Evolutionary conservation across 1,140 invertebrate genomes (phyloP).

Genomic region (Epicauta chinensis): DNA sequence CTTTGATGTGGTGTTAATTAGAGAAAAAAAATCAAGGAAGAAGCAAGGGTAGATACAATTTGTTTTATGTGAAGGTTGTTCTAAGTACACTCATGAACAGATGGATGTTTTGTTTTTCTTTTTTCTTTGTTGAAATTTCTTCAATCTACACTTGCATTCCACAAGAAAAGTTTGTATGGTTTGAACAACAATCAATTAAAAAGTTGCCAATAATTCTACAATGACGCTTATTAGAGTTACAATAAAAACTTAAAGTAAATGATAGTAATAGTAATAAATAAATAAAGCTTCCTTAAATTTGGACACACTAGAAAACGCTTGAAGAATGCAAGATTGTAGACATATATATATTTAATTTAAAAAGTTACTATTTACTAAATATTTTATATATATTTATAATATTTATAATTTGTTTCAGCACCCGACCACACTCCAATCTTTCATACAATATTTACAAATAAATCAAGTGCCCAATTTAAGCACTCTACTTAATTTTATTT

Average conservation of each 20-base stretch:
- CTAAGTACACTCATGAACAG: constrained; percentile 36
- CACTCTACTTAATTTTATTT: too few species aligned
- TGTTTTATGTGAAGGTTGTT: constrained; percentile 16
- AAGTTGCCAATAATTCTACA: neutral
- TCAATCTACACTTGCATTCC: constrained; percentile 6
- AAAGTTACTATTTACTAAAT: constrained; percentile 21
- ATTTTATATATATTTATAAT: constrained; percentile 3
- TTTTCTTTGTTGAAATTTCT: constrained; percentile 18
- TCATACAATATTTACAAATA: constrained; percentile 35
- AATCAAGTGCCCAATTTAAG: constrained; percentile 22
- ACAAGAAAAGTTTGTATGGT: constrained; percentile 3
- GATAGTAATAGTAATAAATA: constrained; percentile 7
- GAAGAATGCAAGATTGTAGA: constrained; percentile 14
- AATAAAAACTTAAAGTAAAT: neutral
- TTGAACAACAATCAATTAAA: neutral
- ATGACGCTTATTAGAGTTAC: neutral
- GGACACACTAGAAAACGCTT: constrained; percentile 3
- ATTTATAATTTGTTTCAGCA: constrained; percentile 22
- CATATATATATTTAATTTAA: constrained; percentile 5
- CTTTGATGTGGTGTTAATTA: neutral
- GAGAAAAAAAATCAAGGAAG: constrained; percentile 11
- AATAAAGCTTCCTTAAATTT: constrained; percentile 1
- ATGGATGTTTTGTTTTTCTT: constrained; percentile 6
- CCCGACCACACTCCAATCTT: constrained; percentile 22
- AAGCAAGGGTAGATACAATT: constrained; percentile 10